Evolutionary conservation across 2,888 invertebrate genomes (phyloP).

Genomic region (Octodonta nipae): DNA sequence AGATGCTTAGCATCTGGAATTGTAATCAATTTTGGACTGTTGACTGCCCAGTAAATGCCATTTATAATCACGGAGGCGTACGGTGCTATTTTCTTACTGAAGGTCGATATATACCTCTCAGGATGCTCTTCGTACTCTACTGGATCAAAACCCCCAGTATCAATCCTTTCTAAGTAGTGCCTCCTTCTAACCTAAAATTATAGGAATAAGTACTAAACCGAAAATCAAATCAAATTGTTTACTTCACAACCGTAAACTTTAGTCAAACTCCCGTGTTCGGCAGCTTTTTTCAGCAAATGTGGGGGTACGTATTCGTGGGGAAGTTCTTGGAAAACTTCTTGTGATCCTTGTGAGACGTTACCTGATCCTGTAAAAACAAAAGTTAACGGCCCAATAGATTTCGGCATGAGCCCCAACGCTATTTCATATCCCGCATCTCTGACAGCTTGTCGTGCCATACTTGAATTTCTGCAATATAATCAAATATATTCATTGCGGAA

Average conservation of each 20-base stretch:
- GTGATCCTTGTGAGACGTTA: constrained; percentile 83
- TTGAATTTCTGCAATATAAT: constrained; percentile 72
- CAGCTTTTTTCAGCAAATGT: constrained; percentile 85
- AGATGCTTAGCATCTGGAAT: constrained; percentile 96
- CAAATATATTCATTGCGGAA: not conserved
- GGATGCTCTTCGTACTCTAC: constrained; percentile 83
- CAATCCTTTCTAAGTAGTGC: constrained; percentile 84
- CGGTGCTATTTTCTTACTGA: constrained; percentile 92
- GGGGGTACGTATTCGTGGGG: constrained; percentile 97
- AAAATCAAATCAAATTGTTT: not conserved
- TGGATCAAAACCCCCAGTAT: constrained; percentile 82
- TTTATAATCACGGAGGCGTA: constrained; percentile 94
- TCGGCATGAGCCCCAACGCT: constrained; percentile 86
- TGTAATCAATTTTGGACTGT: constrained; percentile 87
- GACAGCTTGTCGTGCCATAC: constrained; percentile 94
- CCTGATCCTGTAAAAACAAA: constrained; percentile 97
- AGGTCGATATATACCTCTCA: constrained; percentile 86
- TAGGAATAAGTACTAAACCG: not conserved
- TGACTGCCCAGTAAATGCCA: constrained; percentile 97
- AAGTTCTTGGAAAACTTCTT: constrained; percentile 89
- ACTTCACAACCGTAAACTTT: constrained; percentile 96
- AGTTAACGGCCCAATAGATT: constrained; percentile 91
- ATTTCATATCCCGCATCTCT: constrained; percentile 99
- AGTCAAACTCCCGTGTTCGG: constrained; percentile 89
- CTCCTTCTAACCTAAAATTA: constrained; percentile 47